phyloP scores from a whole-genome alignment of 2,888 invertebrate genomes.

The Gortyna flavago region DNA sequence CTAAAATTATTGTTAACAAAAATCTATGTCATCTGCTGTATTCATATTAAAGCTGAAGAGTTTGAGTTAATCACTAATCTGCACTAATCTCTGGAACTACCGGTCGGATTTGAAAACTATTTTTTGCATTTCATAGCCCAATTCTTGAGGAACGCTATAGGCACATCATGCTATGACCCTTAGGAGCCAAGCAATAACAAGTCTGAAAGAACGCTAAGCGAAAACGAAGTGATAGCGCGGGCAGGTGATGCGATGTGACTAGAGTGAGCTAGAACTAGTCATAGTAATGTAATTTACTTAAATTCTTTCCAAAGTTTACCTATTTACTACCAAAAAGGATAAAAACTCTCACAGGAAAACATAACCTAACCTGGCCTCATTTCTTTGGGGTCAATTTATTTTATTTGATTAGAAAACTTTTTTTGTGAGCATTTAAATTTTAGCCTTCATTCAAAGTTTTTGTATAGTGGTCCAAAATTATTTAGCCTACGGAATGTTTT shows the following conservation, averaged over 20 bases:
- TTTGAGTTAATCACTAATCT: too few species aligned
- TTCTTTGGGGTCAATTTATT: neutral
- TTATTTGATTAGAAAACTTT: neutral
- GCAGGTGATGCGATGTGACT: too few species aligned
- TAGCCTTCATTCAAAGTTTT: neutral
- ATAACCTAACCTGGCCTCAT: neutral
- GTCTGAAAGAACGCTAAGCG: too few species aligned
- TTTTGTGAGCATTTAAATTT: conserved; percentile 5
- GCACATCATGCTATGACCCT: too few species aligned
- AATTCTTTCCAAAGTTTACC: neutral
- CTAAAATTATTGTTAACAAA: neutral
- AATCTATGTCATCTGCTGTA: neutral
- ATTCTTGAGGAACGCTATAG: too few species aligned
- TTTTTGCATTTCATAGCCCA: too few species aligned
- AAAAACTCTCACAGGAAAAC: neutral
- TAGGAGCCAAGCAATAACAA: too few species aligned
- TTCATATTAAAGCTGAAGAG: too few species aligned
- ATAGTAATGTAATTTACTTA: neutral
- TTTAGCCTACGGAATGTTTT: neutral
- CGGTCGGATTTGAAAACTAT: too few species aligned
- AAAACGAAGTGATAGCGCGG: too few species aligned
- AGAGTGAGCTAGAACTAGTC: too few species aligned
- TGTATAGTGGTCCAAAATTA: neutral
- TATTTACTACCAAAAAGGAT: neutral
- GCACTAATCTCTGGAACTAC: too few species aligned